Evolutionary conservation across 2,888 invertebrate species (phyloP), one percentile per base, ranked within the genome.

Genomic region (Campoplex nolae): DNA sequence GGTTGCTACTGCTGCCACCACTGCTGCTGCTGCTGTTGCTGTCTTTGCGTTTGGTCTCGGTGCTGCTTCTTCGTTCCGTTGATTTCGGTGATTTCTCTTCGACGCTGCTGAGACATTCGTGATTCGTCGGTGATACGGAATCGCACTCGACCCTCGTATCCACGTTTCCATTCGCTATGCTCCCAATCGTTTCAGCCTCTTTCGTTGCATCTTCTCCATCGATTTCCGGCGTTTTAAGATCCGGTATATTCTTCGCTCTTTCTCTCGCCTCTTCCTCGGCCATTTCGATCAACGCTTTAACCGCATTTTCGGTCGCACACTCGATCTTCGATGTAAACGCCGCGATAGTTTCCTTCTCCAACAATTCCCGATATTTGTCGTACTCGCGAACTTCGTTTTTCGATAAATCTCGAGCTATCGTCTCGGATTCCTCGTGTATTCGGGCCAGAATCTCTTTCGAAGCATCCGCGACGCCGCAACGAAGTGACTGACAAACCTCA

Each of bases 251-350:
- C 3, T 92, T 92, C 2, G 83, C 80, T 42, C 91, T 88, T 54
- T 94, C 94, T 32, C 93, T 93, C 1, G 93, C 93, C 73, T 94
- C 94, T 6, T 94, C 94, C 73, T 94, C 94, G 0, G 94, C 94
- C 93, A 94, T 94, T 83, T 94, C 94, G 9, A 94, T 92, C 1
- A 94, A 78, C 1, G 94, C 94, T 71, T 94, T 94, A 0, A 94
- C 93, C 0, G 94, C 94, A 51, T 94, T 93, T 11, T 94, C 94
- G 3, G 94, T 94, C 0, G 94, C 94, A 74, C 92, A 92, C 51
- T 94, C 94, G 83, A 94, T 90, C 51, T 94, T 93, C 0, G 93
- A 91, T 6, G 91, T 91, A 67, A 94, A 94, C 3, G 93, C 93
- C 18, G 89, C 78, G 0, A 92, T 89, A 0, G 94, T 94, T 80